Conservation (phyloP, 2,888 invertebrate genomes). For the Aporophyla lueneburgensis region DNA sequence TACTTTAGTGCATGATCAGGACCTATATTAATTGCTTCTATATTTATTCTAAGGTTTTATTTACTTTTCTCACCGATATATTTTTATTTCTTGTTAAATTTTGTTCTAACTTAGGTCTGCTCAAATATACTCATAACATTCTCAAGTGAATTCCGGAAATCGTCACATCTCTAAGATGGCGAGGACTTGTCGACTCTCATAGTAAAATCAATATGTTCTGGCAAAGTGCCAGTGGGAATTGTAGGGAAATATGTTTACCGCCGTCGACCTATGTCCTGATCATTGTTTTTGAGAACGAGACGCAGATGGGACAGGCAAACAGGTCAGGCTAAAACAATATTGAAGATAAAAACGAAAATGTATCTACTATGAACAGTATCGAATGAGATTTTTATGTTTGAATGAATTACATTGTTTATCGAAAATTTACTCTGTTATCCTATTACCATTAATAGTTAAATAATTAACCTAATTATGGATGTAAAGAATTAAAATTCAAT, state of each 20-base stretch:
- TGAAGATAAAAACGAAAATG: neutral
- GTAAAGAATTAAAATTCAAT: slow-evolving; percentile 18
- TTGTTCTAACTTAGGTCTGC: neutral
- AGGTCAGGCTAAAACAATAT: slow-evolving; percentile 28
- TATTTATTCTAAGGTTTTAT: neutral
- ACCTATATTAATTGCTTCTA: neutral
- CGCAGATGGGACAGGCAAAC: slow-evolving; percentile 66
- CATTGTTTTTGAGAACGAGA: slow-evolving; percentile 78
- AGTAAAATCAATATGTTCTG: slow-evolving; percentile 79
- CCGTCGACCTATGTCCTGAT: slow-evolving; percentile 73
- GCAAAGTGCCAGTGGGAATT: slow-evolving; percentile 71
- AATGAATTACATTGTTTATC: slow-evolving; percentile 7
- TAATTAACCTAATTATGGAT: neutral
- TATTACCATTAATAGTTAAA: neutral
- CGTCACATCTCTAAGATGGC: slow-evolving; percentile 53
- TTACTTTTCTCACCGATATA: neutral
- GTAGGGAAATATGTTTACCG: slow-evolving; percentile 79
- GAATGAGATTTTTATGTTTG: neutral
- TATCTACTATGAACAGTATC: neutral
- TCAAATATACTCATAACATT: slow-evolving; percentile 1
- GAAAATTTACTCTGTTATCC: neutral
- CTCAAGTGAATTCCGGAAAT: slow-evolving; percentile 41
- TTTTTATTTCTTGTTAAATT: neutral
- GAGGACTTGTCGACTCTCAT: slow-evolving; percentile 63
- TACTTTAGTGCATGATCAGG: neutral